phyloP scores from a whole-genome alignment of 2,113 vertebrate species.

The Chaenogobius annularis region DNA sequence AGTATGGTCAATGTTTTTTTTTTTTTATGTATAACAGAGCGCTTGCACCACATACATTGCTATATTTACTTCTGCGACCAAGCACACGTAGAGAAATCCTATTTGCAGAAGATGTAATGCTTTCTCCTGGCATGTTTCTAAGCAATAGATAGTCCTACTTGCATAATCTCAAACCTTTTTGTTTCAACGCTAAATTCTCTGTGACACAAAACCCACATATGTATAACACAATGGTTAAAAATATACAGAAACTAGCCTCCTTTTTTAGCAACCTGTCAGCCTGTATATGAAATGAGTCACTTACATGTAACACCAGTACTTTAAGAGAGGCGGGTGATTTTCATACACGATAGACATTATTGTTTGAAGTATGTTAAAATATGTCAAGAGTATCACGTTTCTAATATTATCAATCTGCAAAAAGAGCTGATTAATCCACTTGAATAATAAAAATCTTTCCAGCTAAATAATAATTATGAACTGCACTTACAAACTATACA shows the following conservation, averaged over 20 bases:
- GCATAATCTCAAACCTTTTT: conserved; percentile 7
- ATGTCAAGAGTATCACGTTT: too few relatives aligned
- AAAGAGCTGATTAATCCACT: too few relatives aligned
- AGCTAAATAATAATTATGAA: too few relatives aligned
- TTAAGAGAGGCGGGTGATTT: too few relatives aligned
- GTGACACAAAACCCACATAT: neutral
- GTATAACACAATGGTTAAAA: neutral
- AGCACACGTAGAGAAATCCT: conserved; percentile 35
- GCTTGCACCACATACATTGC: conserved; percentile 5
- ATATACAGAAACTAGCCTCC: neutral
- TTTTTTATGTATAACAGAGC: neutral
- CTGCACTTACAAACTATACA: too few relatives aligned
- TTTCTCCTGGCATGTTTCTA: conserved; percentile 19
- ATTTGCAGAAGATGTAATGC: conserved; percentile 21
- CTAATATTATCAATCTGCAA: too few relatives aligned
- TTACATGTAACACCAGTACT: too few relatives aligned
- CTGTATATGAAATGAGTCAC: too few relatives aligned
- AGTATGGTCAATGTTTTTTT: neutral
- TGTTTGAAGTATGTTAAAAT: too few relatives aligned
- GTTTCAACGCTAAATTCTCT: neutral
- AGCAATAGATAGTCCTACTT: conserved; percentile 14
- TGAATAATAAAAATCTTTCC: too few relatives aligned
- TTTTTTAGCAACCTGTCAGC: too few relatives aligned
- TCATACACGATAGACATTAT: too few relatives aligned
- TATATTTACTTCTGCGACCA: conserved; percentile 38